Evolutionary conservation across 2,797 vertebrate species (phyloP).

Genomic region (Oreonectes daqikongensis): DNA sequence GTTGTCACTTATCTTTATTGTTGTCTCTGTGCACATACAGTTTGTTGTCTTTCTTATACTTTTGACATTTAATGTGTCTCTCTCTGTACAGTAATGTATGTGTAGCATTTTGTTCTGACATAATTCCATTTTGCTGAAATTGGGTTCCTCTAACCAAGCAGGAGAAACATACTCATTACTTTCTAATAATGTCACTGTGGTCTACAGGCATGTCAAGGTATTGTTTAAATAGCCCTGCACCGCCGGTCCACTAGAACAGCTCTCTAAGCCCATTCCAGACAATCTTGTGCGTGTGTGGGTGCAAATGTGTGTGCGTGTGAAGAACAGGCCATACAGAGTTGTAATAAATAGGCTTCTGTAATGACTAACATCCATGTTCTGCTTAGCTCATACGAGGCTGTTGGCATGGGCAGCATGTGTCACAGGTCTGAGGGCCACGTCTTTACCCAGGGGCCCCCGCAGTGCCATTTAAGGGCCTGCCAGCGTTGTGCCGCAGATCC

Average conservation of each 20-base stretch:
- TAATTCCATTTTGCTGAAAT: constrained; percentile 28
- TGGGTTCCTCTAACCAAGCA: constrained; percentile 17
- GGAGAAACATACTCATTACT: constrained; percentile 31
- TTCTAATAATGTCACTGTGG: constrained; percentile 20
- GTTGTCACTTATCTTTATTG: constrained; percentile 6
- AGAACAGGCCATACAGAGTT: constrained; percentile 28
- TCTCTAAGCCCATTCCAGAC: constrained; percentile 16
- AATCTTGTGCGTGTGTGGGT: constrained; percentile 14
- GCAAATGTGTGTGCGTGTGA: constrained; percentile 12
- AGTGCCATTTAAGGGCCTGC: constrained; percentile 57
- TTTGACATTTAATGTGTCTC: constrained; percentile 3
- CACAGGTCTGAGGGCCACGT: constrained; percentile 38
- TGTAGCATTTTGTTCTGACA: constrained; percentile 16
- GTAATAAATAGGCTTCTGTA: constrained; percentile 53
- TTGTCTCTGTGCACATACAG: neutral
- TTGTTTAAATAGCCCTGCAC: constrained; percentile 26
- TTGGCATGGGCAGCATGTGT: constrained; percentile 45
- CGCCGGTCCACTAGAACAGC: neutral
- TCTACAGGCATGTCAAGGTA: constrained; percentile 5
- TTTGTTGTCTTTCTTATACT: neutral
- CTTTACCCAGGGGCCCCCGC: constrained; percentile 31
- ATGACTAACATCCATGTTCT: constrained; percentile 53
- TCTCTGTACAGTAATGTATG: neutral
- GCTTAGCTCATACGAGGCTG: constrained; percentile 39
- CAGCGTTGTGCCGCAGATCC: constrained; percentile 40